Percentiles rank a stretch among this genome's conserved stretches.
phyloP scores from a whole-genome alignment of 2,113 vertebrate species.

The Laticauda colubrina region DNA sequence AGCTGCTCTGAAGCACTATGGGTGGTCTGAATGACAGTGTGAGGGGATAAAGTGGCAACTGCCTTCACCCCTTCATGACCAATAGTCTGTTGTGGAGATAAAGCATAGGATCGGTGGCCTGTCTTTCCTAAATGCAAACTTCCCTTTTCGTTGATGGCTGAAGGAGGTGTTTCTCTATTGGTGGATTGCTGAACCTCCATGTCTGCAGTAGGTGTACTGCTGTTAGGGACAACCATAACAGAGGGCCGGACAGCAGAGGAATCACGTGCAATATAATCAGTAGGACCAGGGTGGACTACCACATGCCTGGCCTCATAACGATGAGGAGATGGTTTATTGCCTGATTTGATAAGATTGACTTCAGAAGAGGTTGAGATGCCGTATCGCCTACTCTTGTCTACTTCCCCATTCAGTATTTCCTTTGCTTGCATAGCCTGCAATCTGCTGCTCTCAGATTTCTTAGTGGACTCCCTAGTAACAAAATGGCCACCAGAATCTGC shows the following conservation, averaged over 20 bases:
- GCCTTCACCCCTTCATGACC: slow-evolving; percentile 82
- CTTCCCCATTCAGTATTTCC: slow-evolving; percentile 90
- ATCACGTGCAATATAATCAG: slow-evolving; percentile 83
- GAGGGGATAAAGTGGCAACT: slow-evolving; percentile 79
- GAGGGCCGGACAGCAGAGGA: slow-evolving; percentile 82
- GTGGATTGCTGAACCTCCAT: slow-evolving; percentile 72
- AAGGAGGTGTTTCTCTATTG: slow-evolving; percentile 75
- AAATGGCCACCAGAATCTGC: slow-evolving; percentile 77
- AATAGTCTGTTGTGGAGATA: slow-evolving; percentile 80
- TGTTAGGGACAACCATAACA: slow-evolving; percentile 90
- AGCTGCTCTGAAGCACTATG: slow-evolving; percentile 86
- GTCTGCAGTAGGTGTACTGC: slow-evolving; percentile 77
- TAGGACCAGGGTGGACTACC: slow-evolving; percentile 77
- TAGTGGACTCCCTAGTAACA: slow-evolving; percentile 68
- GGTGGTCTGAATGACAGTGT: slow-evolving; percentile 93
- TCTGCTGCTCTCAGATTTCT: slow-evolving; percentile 79
- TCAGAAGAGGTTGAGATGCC: slow-evolving; percentile 66
- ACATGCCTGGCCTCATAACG: slow-evolving; percentile 88
- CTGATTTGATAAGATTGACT: slow-evolving; percentile 73
- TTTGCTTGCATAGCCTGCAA: slow-evolving; percentile 75
- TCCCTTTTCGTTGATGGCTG: slow-evolving; percentile 79
- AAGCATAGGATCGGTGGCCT: slow-evolving; percentile 76
- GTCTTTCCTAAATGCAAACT: slow-evolving; percentile 84
- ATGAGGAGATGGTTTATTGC: slow-evolving; percentile 76
- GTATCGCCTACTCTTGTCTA: slow-evolving; percentile 83